These are phyloP conservation scores for Ia io DNA, from an alignment of 2,113 vertebrate genomes.

Conservation along the genomic window DNA sequence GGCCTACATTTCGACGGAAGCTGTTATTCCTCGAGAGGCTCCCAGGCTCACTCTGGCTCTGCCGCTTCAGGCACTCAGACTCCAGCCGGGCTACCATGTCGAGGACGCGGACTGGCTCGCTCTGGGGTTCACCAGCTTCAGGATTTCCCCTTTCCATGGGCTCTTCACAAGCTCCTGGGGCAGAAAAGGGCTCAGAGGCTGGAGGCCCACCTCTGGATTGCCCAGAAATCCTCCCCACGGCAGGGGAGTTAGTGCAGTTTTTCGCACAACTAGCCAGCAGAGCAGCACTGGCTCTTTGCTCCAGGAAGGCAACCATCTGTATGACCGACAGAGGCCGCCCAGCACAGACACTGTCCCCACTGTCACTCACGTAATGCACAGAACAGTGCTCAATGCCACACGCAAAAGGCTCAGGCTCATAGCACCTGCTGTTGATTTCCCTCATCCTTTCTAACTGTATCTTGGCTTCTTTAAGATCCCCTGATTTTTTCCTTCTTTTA, in stretches of 20 bases:
- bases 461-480: conserved; percentile 84
- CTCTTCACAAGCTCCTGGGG: conserved; percentile 54
- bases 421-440: conserved; percentile 76
- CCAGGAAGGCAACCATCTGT: conserved; percentile 95
- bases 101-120: conserved; percentile 88
- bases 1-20: conserved; percentile 88
- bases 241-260: conserved; percentile 59
- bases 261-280: conserved; percentile 84
- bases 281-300: conserved; percentile 87
- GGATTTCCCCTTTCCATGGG: conserved; percentile 26
- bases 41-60: conserved; percentile 82
- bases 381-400: conserved; percentile 84
- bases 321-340: conserved; percentile 88
- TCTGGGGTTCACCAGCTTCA: conserved; percentile 74
- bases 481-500: conserved; percentile 89
- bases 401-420: conserved; percentile 79
- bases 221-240: conserved; percentile 66
- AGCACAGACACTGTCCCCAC: conserved; percentile 62
- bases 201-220: conserved; percentile 69
- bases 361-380: conserved; percentile 74
- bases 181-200: conserved; percentile 59
- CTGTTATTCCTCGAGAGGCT: conserved; percentile 88
- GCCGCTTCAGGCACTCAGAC: conserved; percentile 89
- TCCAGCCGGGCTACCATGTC: conserved; percentile 97
- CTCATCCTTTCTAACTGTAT: conserved; percentile 82